Evolutionary conservation across 2,797 vertebrate species (phyloP), one percentile per base, ranked within the genome.

Genomic region (Melanotaenia pygmaea): DNA sequence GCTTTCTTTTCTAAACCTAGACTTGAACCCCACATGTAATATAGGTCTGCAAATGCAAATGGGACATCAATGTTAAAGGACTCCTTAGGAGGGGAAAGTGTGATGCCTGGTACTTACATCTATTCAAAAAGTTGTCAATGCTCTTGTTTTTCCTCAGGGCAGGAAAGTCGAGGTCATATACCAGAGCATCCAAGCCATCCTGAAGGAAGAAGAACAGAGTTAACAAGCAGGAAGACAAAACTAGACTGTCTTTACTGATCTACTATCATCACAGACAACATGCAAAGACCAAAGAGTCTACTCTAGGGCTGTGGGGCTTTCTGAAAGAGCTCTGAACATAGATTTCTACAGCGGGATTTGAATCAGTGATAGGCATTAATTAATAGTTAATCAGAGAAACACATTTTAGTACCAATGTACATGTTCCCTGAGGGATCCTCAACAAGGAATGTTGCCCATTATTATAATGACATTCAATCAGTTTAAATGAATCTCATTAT

Each of bases 121-220:
- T 96, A 94, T 96, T 99, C 93, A 99, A 94, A 92, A 99, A 99
- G 94, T 98, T 99, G 94, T 99, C 98, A 88, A 99, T 98, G 90
- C 98, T 99, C 94, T 99, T 99, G 94, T 99, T 99, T 95, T 99
- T 99, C 94, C 98, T 96, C 93, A 99, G 94, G 86, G 98, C 98
- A 72, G 98, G 98, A 86, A 99, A 99, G 95, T 99, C 98, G 90
- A 99, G 96, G 93, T 99, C 98, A 86, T 99, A 99, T 61, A 99
- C 98, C 93, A 99, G 92, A 69, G 98, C 98, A 83, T 99, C 98
- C 94, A 99, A 94, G 89, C 98, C 96, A 91, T 99, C 98, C 98
- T 99, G 89, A 22, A 57, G 72, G 26, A 68, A 78, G 59, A 86
- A 63, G 64, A 85, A 45, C 81, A 35, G 76, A 67, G 77, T 85